Conservation (phyloP, 1,140 invertebrate genomes). For the Uloborus diversus region DNA sequence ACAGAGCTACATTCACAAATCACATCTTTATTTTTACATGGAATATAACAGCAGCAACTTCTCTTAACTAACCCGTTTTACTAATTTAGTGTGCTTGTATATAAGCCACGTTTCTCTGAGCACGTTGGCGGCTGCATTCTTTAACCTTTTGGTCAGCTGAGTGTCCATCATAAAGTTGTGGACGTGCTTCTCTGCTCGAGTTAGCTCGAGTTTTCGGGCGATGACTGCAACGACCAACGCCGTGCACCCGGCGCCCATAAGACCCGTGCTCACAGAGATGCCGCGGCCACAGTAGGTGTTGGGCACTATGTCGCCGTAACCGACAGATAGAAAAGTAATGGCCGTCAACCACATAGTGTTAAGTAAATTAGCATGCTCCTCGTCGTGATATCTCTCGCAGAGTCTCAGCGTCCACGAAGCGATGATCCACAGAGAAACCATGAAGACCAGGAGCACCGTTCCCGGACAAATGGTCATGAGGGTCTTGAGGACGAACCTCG, state of each 20-base stretch:
- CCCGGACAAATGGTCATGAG: conserved; percentile 99
- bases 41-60: too few relatives aligned
- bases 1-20: too few relatives aligned
- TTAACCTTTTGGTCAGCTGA: conserved; percentile 98
- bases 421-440: conserved; percentile 99
- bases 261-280: conserved; percentile 97
- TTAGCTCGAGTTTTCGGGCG: conserved; percentile 98
- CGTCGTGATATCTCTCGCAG: conserved; percentile 98
- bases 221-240: conserved; percentile 98
- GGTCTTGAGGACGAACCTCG: conserved; percentile 98
- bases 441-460: conserved; percentile 96
- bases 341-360: conserved; percentile 99
- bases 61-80: conserved; percentile 94
- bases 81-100: conserved; percentile 98
- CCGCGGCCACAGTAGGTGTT: conserved; percentile 99
- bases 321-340: conserved; percentile 97
- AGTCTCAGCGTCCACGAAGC: conserved; percentile 98
- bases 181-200: conserved; percentile 99
- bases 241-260: conserved; percentile 99
- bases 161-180: conserved; percentile 99
- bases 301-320: conserved; percentile 99
- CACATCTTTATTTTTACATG: too few relatives aligned
- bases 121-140: conserved; percentile 99
- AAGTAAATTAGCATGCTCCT: conserved; percentile 95
- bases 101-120: conserved; percentile 99